Evolutionary conservation across 2,888 invertebrate species (phyloP), one percentile per base, ranked within the genome.

Genomic region (Pemphredon lugubris): DNA sequence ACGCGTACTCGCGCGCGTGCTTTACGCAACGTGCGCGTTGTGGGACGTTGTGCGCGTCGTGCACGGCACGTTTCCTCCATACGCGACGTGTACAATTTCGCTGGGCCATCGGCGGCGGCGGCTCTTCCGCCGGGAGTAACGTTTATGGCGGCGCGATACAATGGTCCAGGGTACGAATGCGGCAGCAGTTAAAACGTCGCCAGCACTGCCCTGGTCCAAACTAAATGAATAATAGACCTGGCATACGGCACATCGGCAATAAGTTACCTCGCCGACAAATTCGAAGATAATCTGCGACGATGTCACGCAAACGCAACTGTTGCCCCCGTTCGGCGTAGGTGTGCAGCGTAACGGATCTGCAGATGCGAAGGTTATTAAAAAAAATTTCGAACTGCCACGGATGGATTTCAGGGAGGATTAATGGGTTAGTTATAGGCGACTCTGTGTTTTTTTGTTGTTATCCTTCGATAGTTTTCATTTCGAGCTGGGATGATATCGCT

Each of bases 201-300:
- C 54, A 51, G 34, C 63, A 54, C 53, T 61, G 47, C 21, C 45
- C 45, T 14, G 20, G 32, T 18, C 39, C n/a, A 11, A 32, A 30
- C 60, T 68, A 54, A 72, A 79, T 77, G 76, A 84, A 81, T 84
- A 79, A 84, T 81, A 75, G 81, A 42, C 70, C 68, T 55, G 45
- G 73, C 73, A 75, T 68, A 75, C 75, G 66, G 57, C 60, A 59
- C 67, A 39, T 66, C 51, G 44, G 72, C 77, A 63, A 78, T 83
- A 77, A 75, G 72, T 82, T 81, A 74, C 60, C 44, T 57, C 61
- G 51, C 71, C 75, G 81, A 80, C 79, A 83, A 84, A 83, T 84
- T 77, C 75, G 60, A 74, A 75, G 77, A 82, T 84, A 81, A 84
- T 81, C 79, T 71, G 55, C 54, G 66, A 73, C 58, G 57, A 61